A percentile compares a stretch with the other conserved stretches of the same genome.
Conservation (phyloP, 1,140 invertebrate species). For the Belonocnema kinseyi region DNA sequence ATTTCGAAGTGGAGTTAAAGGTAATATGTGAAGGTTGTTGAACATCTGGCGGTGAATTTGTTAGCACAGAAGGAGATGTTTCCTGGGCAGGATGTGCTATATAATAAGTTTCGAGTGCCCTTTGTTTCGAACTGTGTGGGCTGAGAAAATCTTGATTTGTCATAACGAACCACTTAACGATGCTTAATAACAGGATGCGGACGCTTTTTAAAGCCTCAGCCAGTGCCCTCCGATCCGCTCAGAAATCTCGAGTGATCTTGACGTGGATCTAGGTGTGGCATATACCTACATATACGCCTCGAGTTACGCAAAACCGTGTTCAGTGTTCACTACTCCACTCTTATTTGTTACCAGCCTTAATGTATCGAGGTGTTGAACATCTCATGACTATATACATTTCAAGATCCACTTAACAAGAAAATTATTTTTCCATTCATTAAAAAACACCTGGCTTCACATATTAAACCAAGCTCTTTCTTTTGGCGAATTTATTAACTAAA, state of each 20-base stretch:
- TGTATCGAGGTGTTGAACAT: slow-evolving; percentile 38
- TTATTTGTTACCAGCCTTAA: slow-evolving; percentile 39
- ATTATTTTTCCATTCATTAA: not conserved
- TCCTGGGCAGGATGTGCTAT: slow-evolving; percentile 23
- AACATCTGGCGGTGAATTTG: slow-evolving; percentile 25
- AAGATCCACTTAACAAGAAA: not conserved
- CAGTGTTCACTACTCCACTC: slow-evolving; percentile 43
- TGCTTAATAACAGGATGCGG: slow-evolving; percentile 56
- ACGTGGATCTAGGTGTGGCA: slow-evolving; percentile 53
- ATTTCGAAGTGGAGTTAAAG: slow-evolving; percentile 2
- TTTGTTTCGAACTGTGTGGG: slow-evolving; percentile 29
- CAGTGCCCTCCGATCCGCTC: slow-evolving; percentile 50
- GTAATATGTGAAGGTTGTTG: slow-evolving; percentile 22
- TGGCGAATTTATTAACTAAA: too few relatives aligned
- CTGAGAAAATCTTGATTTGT: slow-evolving; percentile 31
- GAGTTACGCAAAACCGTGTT: slow-evolving; percentile 59
- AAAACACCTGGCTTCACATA: not conserved
- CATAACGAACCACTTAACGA: slow-evolving; percentile 46
- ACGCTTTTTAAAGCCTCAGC: slow-evolving; percentile 49
- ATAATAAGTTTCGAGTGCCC: slow-evolving; percentile 29
- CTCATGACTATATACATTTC: not conserved
- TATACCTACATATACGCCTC: slow-evolving; percentile 50
- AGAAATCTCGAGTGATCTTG: slow-evolving; percentile 55
- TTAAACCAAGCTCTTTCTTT: not conserved
- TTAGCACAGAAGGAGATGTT: slow-evolving; percentile 29